phyloP scores from a whole-genome alignment of 2,797 vertebrate species.

The Danio albolineatus region DNA sequence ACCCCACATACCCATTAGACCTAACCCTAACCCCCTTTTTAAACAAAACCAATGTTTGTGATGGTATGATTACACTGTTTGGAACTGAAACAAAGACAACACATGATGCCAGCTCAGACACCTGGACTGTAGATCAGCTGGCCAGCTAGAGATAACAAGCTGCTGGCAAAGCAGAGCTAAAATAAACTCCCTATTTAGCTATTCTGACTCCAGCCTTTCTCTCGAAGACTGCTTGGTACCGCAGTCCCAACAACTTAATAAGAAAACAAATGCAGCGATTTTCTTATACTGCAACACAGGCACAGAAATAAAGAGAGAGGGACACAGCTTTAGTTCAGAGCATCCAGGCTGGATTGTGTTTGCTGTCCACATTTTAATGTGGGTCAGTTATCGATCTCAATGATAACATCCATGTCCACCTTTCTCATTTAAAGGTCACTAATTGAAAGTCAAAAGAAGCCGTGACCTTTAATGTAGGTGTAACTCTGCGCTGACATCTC shows the following conservation, averaged over 20 bases:
- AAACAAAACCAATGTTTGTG: too few relatives aligned
- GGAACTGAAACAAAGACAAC: constrained; percentile 39
- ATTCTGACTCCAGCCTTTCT: constrained; percentile 10
- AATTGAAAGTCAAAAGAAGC: constrained; percentile 55
- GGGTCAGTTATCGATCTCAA: constrained; percentile 42
- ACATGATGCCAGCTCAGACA: constrained; percentile 44
- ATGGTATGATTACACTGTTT: too few relatives aligned
- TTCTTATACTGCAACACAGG: neutral
- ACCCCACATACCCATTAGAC: too few relatives aligned
- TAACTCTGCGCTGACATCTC: constrained; percentile 27
- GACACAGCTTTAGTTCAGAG: neutral
- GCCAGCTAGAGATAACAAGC: constrained; percentile 32
- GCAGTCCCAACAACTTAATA: constrained; percentile 13
- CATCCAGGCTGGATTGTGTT: too few relatives aligned
- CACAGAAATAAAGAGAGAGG: neutral
- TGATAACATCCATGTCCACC: constrained; percentile 12
- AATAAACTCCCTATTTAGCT: constrained; percentile 24
- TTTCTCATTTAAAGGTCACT: constrained; percentile 54
- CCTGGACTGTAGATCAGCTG: constrained; percentile 34
- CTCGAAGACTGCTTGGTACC: neutral
- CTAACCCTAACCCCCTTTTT: too few relatives aligned
- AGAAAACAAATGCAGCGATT: constrained; percentile 6
- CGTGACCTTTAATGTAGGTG: constrained; percentile 46
- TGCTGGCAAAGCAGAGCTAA: constrained; percentile 42
- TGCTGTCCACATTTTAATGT: constrained; percentile 17